Evolutionary conservation across 2,113 vertebrate genomes (phyloP), one percentile per base, ranked within the genome.

Genomic region (Cephalophus harveyi): DNA sequence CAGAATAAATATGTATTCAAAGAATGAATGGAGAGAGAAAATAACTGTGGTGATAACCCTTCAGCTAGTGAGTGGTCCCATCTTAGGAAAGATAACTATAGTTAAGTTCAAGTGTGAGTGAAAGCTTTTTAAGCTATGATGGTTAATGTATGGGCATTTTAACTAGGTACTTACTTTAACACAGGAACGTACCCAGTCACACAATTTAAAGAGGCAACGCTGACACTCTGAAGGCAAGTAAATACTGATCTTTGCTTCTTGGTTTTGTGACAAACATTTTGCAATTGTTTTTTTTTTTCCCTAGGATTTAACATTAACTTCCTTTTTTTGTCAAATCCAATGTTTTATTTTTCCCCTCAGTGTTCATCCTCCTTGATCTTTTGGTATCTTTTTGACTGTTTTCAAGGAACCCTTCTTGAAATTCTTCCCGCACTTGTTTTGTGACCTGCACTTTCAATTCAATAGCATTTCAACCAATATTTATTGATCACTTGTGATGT

Each of bases 401-500:
- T 84, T 96, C 52, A 82, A n/a, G 60, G 97, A 36, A 25, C 14
- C 21, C 27, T 54, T 60, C 78, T 92, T 74, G 43, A 62, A 59
- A 85, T 95, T 76, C 64, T 96, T 60, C 87, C 85, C 89, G 91
- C 64, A 52, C 48, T 97, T 84, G 64, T 79, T 96, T 96, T 92
- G 82, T 95, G 87, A 87, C 50, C 79, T 59, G 76, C 11, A 36
- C 55, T 78, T 96, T 62, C 85, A 67, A 52, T 85, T 92, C 79
- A 89, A 6, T 95, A 95, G 94, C 36, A 91, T 95, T 95, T 97
- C 54, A 83, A 62, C 81, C 76, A 86, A 4, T 95, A 96, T 97
- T 95, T 96, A 96, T 97, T 74, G 95, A 95, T 96, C 76, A 94
- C 95, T 59, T 97, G 82, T 48, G 48, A 96, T 89, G 82, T 92